Evolutionary conservation across 2,888 invertebrate species (phyloP).

Genomic region (Melanotus villosus): DNA sequence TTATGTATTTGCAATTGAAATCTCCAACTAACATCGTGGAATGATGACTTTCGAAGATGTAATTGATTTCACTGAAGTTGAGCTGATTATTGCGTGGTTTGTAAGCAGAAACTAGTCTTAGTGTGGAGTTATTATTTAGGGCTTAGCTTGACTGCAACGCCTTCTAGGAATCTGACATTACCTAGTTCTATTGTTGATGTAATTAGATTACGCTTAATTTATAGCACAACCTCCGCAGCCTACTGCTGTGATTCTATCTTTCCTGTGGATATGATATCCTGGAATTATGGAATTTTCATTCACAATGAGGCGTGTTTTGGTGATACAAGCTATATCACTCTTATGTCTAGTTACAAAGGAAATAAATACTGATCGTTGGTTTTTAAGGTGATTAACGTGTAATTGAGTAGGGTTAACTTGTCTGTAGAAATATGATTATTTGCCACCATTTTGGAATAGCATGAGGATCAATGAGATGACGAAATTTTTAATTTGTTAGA

Average conservation of each 20-base stretch:
- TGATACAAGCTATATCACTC: not conserved
- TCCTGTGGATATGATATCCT: not conserved
- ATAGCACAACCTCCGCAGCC: slow-evolving; percentile 1
- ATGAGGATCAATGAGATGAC: not conserved
- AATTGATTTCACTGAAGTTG: not conserved
- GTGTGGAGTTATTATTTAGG: slow-evolving; percentile 5
- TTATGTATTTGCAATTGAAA: not conserved
- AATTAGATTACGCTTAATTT: not conserved
- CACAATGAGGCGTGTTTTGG: slow-evolving; percentile 8
- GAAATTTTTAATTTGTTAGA: not conserved
- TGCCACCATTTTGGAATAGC: not conserved
- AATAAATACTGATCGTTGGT: slow-evolving; percentile 4
- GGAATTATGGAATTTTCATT: not conserved
- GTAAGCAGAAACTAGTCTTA: not conserved
- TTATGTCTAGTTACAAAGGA: slow-evolving; percentile 2
- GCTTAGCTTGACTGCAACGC: not conserved
- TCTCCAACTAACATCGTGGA: slow-evolving; percentile 3
- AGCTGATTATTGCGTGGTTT: not conserved
- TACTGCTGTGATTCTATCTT: not conserved
- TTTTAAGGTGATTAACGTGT: not conserved
- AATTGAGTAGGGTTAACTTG: slow-evolving; percentile 1
- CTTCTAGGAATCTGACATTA: not conserved
- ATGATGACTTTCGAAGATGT: not conserved
- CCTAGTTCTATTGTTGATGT: not conserved
- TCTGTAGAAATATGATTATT: slow-evolving; percentile 1